Percentiles rank a stretch among this genome's conserved stretches.
Conservation (phyloP, 2,888 invertebrate species). For the Drosophila falleni region DNA sequence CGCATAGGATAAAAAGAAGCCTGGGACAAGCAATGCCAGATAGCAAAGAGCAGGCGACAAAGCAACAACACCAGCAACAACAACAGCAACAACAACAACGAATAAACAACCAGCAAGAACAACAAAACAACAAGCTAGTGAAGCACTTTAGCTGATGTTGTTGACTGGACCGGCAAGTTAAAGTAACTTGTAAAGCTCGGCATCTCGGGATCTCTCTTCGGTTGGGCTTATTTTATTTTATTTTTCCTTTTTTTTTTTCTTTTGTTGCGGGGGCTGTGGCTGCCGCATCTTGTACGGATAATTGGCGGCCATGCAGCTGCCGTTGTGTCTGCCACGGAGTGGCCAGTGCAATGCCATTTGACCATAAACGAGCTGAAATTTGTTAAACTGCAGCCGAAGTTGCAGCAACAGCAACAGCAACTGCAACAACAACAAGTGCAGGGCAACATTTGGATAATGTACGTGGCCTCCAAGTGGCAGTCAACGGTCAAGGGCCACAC, state of each 20-base stretch:
- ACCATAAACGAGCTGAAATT: conserved; percentile 83
- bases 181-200: conserved; percentile 79
- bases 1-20: conserved; percentile 76
- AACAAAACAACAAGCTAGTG: conserved; percentile 63
- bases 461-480: conserved; percentile 52
- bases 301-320: conserved; percentile 80
- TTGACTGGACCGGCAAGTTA: conserved; percentile 68
- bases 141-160: conserved; percentile 75
- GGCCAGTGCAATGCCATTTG: conserved; percentile 80
- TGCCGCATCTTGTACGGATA: conserved; percentile 74
- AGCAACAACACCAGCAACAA: conserved; percentile 52
- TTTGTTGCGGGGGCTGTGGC: conserved; percentile 32
- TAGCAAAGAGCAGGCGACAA: conserved; percentile 62
- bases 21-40: conserved; percentile 72
- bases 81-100: conserved; percentile 39
- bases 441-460: conserved; percentile 67
- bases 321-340: conserved; percentile 67
- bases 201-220: conserved; percentile 37
- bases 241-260: neutral
- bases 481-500: conserved; percentile 58
- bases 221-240: conserved; percentile 14
- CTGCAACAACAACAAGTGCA: conserved; percentile 69
- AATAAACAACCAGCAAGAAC: conserved; percentile 40
- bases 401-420: conserved; percentile 17
- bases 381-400: conserved; percentile 65